Conservation (phyloP, 2,888 invertebrate species). For the Linnaemya tessellans region DNA sequence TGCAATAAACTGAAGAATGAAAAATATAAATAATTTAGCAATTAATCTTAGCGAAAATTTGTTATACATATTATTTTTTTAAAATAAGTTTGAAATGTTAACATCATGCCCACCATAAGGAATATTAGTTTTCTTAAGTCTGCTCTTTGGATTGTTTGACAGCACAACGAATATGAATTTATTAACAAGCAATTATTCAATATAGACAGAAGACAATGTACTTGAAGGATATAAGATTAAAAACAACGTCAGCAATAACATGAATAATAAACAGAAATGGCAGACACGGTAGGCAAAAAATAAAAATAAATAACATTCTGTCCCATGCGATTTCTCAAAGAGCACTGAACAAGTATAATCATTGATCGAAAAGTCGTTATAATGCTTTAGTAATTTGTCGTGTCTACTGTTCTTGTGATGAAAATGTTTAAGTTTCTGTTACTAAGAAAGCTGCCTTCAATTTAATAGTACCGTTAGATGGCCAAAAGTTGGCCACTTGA, state of each 20-base stretch:
- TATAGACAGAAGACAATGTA: not conserved
- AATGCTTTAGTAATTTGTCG: too few species aligned
- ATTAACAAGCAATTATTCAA: constrained; percentile 42
- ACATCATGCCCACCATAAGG: too few species aligned
- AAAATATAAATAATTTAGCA: not conserved
- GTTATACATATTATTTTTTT: not conserved
- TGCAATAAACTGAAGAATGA: not conserved
- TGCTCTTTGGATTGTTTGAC: not conserved
- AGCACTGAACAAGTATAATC: too few species aligned
- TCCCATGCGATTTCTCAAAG: too few species aligned
- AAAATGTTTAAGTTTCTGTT: too few species aligned
- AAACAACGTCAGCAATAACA: not conserved
- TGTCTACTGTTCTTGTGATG: too few species aligned
- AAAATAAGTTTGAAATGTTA: constrained; percentile 2
- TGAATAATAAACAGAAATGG: not conserved
- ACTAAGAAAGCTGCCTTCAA: too few species aligned
- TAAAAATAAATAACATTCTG: too few species aligned
- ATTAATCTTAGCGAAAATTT: constrained; percentile 28
- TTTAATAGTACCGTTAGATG: too few species aligned
- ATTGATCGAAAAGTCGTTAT: too few species aligned
- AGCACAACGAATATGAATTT: constrained; percentile 18
- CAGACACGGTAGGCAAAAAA: too few species aligned
- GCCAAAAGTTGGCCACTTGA: too few species aligned
- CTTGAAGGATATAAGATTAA: not conserved
- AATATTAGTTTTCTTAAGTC: not conserved